Evolutionary conservation across 2,888 invertebrate genomes (phyloP), one percentile per base, ranked within the genome.

Genomic region (Lamellibrachia satsuma): DNA sequence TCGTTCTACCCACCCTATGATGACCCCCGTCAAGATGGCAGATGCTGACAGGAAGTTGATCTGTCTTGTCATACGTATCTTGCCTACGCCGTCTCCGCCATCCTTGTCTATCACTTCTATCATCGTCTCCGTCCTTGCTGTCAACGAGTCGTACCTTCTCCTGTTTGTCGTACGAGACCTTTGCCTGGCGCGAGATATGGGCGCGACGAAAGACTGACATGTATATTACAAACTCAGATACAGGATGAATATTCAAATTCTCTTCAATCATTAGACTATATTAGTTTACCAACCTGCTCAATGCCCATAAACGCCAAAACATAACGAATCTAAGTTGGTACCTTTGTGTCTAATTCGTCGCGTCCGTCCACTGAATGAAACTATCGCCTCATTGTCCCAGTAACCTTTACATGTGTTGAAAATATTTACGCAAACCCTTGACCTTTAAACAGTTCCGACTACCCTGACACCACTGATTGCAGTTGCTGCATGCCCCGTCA

Each of bases 41-140:
- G 27, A 91, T 3, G 91, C 91, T 91, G 91, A 91, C 15, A 91
- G 52, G 91, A 91, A 91, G 91, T 91, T n/a, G 6, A 91, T 91
- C 91, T 91, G 3, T 52, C 91, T n/a, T 52, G n/a, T 91, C 91
- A 91, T 91, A 11, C 27, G 91, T 6, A 91, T 75, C 75, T 22
- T 75, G 11, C 22, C n/a, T 4, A 22, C 75, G 22, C 22, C 75
- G 22, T 75, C 75, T 75, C 22, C 22, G 75, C 22, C 75, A 75
- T 75, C 22, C 15, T 11, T 75, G n/a, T 15, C 75, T 11, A 22
- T 75, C 2, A 75, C 22, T 75, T 75, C 75, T n/a, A 2, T n/a
- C 75, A 75, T 75, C 6, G 11, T 75, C 15, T 75, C 75, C 57
- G 57, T 57, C 22, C 75, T 60, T 11, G 22, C 22, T 75, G 22